Conservation (phyloP, 2,888 invertebrate genomes). For the Agrotis segetum region DNA sequence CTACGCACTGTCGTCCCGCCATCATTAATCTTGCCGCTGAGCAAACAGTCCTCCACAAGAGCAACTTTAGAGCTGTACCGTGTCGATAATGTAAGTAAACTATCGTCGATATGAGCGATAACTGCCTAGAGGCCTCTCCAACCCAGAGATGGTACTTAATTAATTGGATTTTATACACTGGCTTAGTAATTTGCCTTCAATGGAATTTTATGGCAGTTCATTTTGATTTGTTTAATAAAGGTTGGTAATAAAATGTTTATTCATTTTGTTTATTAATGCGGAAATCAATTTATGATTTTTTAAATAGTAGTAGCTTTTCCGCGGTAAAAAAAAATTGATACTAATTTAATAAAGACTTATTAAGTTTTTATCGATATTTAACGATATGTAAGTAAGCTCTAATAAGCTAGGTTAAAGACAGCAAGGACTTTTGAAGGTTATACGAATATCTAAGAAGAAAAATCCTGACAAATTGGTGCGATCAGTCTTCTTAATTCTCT, state of each 20-base stretch:
- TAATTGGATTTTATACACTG: conserved; percentile 71
- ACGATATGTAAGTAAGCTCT: neutral
- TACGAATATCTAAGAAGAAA: conserved; percentile 28
- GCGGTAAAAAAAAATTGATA: neutral
- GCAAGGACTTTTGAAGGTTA: conserved; percentile 7
- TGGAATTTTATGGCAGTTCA: conserved; percentile 65
- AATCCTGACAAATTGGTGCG: conserved; percentile 41
- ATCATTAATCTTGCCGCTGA: conserved; percentile 88
- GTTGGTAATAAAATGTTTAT: conserved; percentile 38
- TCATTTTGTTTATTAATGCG: conserved; percentile 23
- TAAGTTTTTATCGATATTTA: neutral
- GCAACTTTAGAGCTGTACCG: conserved; percentile 79
- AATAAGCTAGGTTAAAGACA: neutral
- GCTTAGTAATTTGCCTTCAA: conserved; percentile 63
- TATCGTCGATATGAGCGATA: conserved; percentile 75
- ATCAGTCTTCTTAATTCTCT: conserved; percentile 49
- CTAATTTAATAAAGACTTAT: neutral
- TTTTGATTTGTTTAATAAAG: conserved; percentile 60
- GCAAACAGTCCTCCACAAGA: conserved; percentile 79
- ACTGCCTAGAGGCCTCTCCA: conserved; percentile 57
- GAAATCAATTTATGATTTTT: conserved; percentile 11
- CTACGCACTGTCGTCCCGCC: conserved; percentile 79
- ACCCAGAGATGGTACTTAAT: conserved; percentile 61
- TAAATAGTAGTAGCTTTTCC: neutral
- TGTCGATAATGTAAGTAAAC: conserved; percentile 80